Conservation (phyloP, 2,888 invertebrate species). For the Drosophila acutilabella region DNA sequence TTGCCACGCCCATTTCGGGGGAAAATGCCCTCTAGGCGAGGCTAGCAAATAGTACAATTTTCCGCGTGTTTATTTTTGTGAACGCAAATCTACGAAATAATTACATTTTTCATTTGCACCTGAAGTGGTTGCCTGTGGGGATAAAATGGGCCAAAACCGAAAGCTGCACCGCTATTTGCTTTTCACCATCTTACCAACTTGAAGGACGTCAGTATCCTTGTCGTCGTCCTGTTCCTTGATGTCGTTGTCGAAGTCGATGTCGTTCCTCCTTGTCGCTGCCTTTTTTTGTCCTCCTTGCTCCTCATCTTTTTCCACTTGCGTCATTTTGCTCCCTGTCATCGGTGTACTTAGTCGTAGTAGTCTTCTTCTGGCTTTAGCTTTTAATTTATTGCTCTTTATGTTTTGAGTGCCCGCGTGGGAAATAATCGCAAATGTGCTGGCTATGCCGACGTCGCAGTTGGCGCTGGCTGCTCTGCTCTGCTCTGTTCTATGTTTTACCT, state of each 20-base stretch:
- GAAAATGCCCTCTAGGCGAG: conserved; percentile 35
- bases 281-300: conserved; percentile 6
- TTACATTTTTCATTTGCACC: conserved; percentile 82
- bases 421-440: conserved; percentile 78
- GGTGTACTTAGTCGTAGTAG: conserved; percentile 51
- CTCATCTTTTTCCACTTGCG: conserved; percentile 20
- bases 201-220: conserved; percentile 49
- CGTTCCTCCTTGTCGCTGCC: conserved; percentile 4
- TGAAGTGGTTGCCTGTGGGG: conserved; percentile 65
- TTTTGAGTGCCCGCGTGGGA: conserved; percentile 82
- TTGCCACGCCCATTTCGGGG: background rate
- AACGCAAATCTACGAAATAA: conserved; percentile 79
- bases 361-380: conserved; percentile 63
- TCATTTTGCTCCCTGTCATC: conserved; percentile 36
- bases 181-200: conserved; percentile 60
- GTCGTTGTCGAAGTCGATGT: conserved; percentile 11
- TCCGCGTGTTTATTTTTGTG: conserved; percentile 70
- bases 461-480: conserved; percentile 28
- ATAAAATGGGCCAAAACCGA: conserved; percentile 8
- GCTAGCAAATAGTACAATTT: conserved; percentile 63
- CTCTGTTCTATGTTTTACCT: conserved; percentile 61
- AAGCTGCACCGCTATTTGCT: conserved; percentile 54
- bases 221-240: conserved; percentile 28
- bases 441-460: conserved; percentile 17
- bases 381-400: conserved; percentile 82